Evolutionary conservation across 2,888 invertebrate genomes (phyloP).

Genomic region (Drosophila paucipuncta): DNA sequence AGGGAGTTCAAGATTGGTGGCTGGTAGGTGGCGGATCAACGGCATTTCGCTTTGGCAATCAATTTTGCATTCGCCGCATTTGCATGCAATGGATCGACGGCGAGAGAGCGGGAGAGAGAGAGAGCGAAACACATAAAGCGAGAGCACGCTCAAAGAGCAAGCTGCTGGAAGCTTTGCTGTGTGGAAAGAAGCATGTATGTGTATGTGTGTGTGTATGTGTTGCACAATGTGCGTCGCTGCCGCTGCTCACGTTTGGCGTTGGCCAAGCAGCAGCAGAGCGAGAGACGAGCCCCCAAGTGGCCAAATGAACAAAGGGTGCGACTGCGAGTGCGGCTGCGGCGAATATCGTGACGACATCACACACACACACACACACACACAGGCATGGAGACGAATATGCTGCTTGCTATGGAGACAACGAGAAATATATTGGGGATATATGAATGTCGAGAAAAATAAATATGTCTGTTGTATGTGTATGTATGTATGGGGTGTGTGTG

Average conservation of each 20-base stretch:
- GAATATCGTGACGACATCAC: constrained; percentile 40
- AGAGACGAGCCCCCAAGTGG: constrained; percentile 73
- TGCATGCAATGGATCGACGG: constrained; percentile 47
- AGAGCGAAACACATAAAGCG: constrained; percentile 6
- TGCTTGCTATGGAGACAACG: constrained; percentile 34
- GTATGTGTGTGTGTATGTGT: constrained; percentile 12
- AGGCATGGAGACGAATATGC: constrained; percentile 52
- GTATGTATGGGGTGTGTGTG: constrained; percentile 1
- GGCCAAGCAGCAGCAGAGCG: constrained; percentile 20
- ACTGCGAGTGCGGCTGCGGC: constrained; percentile 31
- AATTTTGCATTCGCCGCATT: constrained; percentile 55
- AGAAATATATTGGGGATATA: constrained; percentile 30
- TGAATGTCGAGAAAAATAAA: constrained; percentile 14
- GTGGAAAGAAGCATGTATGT: constrained; percentile 5
- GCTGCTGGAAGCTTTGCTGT: constrained; percentile 37
- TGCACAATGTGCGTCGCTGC: constrained; percentile 44
- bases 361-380: constrained; percentile 25
- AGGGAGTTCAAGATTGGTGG: not conserved
- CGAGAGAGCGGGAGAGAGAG: constrained; percentile 24
- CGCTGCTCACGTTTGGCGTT: constrained; percentile 41
- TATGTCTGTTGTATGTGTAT: constrained; percentile 5
- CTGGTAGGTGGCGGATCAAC: constrained; percentile 49
- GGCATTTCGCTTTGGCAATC: constrained; percentile 51
- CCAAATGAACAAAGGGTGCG: constrained; percentile 48
- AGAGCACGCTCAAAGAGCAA: constrained; percentile 31